A percentile compares a stretch with the other conserved stretches of the same genome.
phyloP scores from a whole-genome alignment of 2,888 invertebrate genomes.

The Biston stratarius region DNA sequence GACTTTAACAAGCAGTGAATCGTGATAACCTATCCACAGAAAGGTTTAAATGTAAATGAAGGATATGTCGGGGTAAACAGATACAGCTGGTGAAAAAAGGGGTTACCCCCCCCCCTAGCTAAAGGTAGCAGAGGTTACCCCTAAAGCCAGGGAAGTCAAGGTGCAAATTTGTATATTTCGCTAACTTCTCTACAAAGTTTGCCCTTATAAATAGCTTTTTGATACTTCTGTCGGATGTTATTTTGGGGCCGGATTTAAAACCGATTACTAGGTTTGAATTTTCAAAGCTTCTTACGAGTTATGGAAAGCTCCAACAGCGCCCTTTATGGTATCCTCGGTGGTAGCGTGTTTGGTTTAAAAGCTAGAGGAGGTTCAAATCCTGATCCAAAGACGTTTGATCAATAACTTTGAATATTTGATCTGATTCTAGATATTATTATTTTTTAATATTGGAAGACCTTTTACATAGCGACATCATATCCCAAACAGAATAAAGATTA shows the following conservation, averaged over 20 bases:
- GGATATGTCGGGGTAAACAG: slow-evolving; percentile 21
- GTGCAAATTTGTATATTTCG: slow-evolving; percentile 22
- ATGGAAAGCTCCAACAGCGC: too few species aligned
- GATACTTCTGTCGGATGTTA: slow-evolving; percentile 12
- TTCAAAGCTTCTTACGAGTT: neutral
- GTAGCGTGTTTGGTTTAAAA: neutral
- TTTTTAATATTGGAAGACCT: too few species aligned
- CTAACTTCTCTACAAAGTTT: slow-evolving; percentile 20
- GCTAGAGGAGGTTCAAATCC: too few species aligned
- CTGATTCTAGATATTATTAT: too few species aligned
- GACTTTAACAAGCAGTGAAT: slow-evolving; percentile 23
- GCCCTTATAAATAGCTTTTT: slow-evolving; percentile 32
- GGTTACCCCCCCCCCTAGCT: neutral
- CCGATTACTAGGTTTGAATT: slow-evolving; percentile 4
- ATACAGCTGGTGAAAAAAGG: neutral
- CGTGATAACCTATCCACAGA: slow-evolving; percentile 19
- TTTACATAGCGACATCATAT: too few species aligned
- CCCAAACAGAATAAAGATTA: too few species aligned
- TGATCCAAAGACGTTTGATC: too few species aligned
- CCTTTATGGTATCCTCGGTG: too few species aligned
- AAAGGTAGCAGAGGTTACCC: neutral
- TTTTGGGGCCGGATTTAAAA: slow-evolving; percentile 21
- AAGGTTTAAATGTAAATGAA: slow-evolving; percentile 20
- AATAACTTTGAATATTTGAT: too few species aligned
- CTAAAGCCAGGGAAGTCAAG: slow-evolving; percentile 4